Evolutionary conservation across 2,888 invertebrate genomes (phyloP).

Genomic region (Sminthurides aquaticus): DNA sequence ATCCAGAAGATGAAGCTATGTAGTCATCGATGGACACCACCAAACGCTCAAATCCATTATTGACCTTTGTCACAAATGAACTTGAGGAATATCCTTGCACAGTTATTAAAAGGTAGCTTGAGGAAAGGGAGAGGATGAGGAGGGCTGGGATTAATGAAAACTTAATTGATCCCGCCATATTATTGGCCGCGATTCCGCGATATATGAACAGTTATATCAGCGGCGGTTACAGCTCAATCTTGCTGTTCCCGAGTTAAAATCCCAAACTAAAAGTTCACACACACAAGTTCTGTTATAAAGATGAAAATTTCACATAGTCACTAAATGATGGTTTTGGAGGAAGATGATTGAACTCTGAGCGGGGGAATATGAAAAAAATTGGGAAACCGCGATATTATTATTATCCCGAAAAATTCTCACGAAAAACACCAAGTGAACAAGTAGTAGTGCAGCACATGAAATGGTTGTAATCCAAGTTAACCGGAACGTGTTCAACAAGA

Average conservation of each 20-base stretch:
- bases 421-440: no score
- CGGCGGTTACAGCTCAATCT: no score
- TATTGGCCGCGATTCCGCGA: no score
- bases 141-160: neutral
- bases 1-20: constrained; percentile 32
- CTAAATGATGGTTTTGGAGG: no score
- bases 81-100: neutral
- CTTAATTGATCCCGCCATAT: neutral
- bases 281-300: neutral
- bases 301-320: neutral
- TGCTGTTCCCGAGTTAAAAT: no score
- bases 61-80: constrained; percentile 43
- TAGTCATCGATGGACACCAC: constrained; percentile 43
- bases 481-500: constrained; percentile 21
- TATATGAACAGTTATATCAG: no score
- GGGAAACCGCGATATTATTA: no score
- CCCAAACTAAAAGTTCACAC: neutral
- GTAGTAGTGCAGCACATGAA: no score
- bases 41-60: constrained; percentile 42
- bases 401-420: no score
- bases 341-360: neutral
- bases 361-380: no score
- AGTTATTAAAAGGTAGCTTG: neutral
- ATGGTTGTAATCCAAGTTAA: constrained; percentile 21
- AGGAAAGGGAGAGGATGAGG: neutral